phyloP scores from a whole-genome alignment of 2,113 vertebrate species.

The Cygnus atratus region DNA sequence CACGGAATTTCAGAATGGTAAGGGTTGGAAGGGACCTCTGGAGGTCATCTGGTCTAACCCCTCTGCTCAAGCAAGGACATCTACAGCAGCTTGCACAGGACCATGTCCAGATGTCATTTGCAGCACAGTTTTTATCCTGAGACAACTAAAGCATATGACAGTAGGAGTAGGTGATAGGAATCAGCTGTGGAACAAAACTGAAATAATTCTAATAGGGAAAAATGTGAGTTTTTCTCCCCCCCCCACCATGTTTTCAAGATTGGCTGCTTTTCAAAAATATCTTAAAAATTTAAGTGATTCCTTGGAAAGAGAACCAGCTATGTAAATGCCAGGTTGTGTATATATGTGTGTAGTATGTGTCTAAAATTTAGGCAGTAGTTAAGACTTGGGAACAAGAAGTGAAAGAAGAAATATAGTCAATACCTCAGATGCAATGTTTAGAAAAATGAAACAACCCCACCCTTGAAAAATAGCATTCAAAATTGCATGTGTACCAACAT shows the following conservation, averaged over 20 bases:
- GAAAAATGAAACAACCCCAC: background rate
- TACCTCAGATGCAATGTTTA: background rate
- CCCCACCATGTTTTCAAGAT: background rate
- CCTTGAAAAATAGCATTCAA: background rate
- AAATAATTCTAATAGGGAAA: background rate
- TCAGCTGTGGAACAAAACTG: background rate
- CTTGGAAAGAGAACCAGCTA: background rate
- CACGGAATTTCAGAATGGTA: too few relatives aligned
- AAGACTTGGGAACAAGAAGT: background rate
- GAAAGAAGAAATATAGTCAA: background rate
- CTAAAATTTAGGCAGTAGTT: background rate
- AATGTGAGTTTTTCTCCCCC: background rate
- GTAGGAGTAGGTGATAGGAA: background rate
- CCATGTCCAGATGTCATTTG: background rate
- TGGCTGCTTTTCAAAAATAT: background rate
- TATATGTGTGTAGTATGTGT: background rate
- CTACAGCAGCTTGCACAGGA: too few relatives aligned
- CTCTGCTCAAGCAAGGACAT: too few relatives aligned
- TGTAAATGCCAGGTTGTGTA: background rate
- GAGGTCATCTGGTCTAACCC: too few relatives aligned
- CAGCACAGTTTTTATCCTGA: background rate
- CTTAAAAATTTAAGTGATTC: background rate
- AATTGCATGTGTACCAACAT: background rate
- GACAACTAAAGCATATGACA: background rate
- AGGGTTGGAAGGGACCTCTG: too few relatives aligned